Evolutionary conservation across 92 coral and sea anemone species (phyloP), one percentile per base, ranked within the genome.

Genomic region (Chrysogorgia sp.): DNA sequence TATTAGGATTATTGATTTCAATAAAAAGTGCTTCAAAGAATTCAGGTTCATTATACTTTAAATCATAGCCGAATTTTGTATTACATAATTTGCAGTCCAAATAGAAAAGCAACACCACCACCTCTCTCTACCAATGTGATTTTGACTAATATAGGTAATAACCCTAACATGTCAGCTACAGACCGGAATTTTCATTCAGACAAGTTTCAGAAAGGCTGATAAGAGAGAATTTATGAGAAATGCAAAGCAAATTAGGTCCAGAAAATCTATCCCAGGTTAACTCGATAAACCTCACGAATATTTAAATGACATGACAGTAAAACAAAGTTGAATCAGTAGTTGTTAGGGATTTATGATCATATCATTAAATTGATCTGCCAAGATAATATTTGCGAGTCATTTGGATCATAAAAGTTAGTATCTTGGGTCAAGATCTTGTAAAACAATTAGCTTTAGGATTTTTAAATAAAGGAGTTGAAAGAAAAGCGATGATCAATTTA

Each of bases 381-480:
- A 47, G 26, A 26, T 77, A 61, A 31, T 77, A 77, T 35, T 77
- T 77, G 40, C 82, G n/a, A 77, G 71, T 63, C n/a, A n/a, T n/a
- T n/a, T n/a, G n/a, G n/a, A n/a, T n/a, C n/a, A n/a, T 21, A 13
- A 70, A 37, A 40, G 7, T 20, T 47, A 19, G 8, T 58, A 48
- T 70, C 59, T n/a, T 43, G 59, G 48, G 34, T 70, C 61, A 62
- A 35, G 53, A 70, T 62, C 34, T 58, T 70, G 59, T 48, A n/a
- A 70, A 70, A 70, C 60, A 70, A 4, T 70, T 0, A 5, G 48
- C 20, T n/a, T 40, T 67, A 40, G 48, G 23, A 40, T 30, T 34
- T 1, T 4, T 17, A 21, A 7, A 0, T 23, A n/a, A 34, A 31
- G 17, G 10, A 21, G 29, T 21, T 31, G 22, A 28, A 62, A 26